Base-by-base conservation (phyloP, 2,113 vertebrate species). In the Tiliqua scincoides region DNA sequence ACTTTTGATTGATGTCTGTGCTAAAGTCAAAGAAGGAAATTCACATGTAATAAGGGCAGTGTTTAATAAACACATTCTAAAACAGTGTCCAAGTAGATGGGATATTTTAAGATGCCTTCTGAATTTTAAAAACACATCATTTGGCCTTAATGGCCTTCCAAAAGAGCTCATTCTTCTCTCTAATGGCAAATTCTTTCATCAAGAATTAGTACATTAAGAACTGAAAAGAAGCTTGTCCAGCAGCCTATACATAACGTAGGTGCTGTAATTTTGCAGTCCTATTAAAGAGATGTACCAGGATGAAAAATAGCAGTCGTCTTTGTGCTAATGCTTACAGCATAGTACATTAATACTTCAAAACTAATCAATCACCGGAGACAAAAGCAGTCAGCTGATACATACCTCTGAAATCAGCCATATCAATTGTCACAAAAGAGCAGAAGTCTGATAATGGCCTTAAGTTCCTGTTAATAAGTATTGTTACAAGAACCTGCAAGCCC, bases 131-230 rank as follows among this genome's bases (percentile, higher is more conserved):
- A 74, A 89, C 25, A 67, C 75, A 84, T 73, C 75, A 59, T 82
- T 83, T 74, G 63, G 67, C 35, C 43, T 83, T 86, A 86, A 79
- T 86, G 74, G 80, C 30, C 61, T 83, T 82, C 75, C 48, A 43
- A 48, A 68, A 67, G 7, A 89, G 57, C 68, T 83, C 88, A 79
- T 83, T 83, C 67, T 86, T 89, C 74, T 83, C 59, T 48, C 62
- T 86, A 83, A 89, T 86, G 68, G 79, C 52, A 79, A 35, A 87
- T 75, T 88, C 68, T 65, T 84, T 84, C 75, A 84, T 84, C 87
- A 84, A 84, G 43, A 73, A 65, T 84, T 57, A 79, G 54, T 71
- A 73, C 57, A 82, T 52, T 77, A 84, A 52, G 59, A 54, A 79
- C 57, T 88, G 75, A 88, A 79, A 88, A 79, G 75, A 86, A 88